Conservation (phyloP, 1,140 invertebrate species). For the Orchestia grillus region DNA sequence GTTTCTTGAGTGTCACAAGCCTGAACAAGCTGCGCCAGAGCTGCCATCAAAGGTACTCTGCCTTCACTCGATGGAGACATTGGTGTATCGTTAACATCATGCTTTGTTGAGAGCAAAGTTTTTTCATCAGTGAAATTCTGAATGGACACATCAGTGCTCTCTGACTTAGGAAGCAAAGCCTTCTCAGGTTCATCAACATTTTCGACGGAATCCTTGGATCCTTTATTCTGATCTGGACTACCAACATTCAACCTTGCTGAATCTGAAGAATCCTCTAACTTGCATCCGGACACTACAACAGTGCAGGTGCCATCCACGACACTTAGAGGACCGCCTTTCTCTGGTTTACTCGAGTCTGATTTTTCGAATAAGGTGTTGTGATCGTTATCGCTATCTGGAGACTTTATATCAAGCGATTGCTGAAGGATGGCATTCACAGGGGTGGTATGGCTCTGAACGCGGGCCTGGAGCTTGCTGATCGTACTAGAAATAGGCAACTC, state of each 20-base stretch:
- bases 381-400: not conserved
- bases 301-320: not conserved
- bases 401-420: not conserved
- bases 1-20: not conserved
- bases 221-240: not conserved
- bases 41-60: not conserved
- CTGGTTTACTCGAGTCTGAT: not conserved
- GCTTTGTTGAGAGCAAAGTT: not conserved
- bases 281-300: not conserved
- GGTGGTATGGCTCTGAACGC: not conserved
- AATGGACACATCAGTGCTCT: not conserved
- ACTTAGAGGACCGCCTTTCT: not conserved
- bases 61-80: slow-evolving; percentile 18
- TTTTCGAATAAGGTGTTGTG: not conserved
- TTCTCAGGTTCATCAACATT: not conserved
- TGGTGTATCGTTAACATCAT: not conserved
- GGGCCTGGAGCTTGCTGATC: slow-evolving; percentile 24
- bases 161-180: not conserved
- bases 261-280: not conserved
- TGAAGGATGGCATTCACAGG: not conserved
- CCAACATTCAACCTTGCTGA: not conserved
- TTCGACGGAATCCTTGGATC: not conserved
- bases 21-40: slow-evolving; percentile 27
- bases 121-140: not conserved
- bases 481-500: slow-evolving; percentile 38